These are phyloP conservation scores for Cantharis rustica DNA, from an alignment of 2,888 invertebrate species.

Conservation along the genomic window DNA sequence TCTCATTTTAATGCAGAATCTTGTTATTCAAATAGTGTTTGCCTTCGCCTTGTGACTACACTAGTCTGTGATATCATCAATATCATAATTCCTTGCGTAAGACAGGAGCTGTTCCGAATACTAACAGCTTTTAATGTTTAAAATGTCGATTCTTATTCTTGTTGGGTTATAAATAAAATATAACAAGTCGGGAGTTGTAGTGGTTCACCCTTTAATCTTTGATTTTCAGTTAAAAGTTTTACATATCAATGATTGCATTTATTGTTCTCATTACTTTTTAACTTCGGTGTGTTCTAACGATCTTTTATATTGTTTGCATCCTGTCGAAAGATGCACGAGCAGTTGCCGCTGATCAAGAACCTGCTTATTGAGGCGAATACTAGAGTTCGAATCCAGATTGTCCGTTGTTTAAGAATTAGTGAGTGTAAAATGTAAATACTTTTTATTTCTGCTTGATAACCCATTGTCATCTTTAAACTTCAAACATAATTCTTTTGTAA, in stretches of 20 bases:
- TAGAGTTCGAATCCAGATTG: background rate
- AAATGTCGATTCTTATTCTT: background rate
- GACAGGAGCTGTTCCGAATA: constrained; percentile 46
- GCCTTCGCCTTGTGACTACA: constrained; percentile 33
- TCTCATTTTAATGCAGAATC: constrained; percentile 31
- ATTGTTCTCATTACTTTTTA: background rate
- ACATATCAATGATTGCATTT: background rate
- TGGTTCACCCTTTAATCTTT: background rate
- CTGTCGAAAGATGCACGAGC: background rate
- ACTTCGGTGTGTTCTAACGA: background rate
- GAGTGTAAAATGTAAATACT: too few species aligned
- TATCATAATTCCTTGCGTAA: constrained; percentile 55
- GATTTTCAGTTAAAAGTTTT: background rate
- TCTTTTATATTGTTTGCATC: background rate
- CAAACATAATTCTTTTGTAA: background rate
- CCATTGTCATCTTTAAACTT: background rate
- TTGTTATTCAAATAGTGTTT: constrained; percentile 32
- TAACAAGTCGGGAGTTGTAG: background rate
- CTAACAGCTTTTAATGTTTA: constrained; percentile 18
- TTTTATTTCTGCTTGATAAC: background rate
- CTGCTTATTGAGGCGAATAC: background rate
- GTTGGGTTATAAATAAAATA: background rate
- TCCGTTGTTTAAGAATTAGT: background rate
- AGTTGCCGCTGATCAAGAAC: background rate
- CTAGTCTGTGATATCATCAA: constrained; percentile 52